These are phyloP conservation scores for Eustalomyia histrio DNA, from an alignment of 2,888 invertebrate species.

Conservation along the genomic window DNA sequence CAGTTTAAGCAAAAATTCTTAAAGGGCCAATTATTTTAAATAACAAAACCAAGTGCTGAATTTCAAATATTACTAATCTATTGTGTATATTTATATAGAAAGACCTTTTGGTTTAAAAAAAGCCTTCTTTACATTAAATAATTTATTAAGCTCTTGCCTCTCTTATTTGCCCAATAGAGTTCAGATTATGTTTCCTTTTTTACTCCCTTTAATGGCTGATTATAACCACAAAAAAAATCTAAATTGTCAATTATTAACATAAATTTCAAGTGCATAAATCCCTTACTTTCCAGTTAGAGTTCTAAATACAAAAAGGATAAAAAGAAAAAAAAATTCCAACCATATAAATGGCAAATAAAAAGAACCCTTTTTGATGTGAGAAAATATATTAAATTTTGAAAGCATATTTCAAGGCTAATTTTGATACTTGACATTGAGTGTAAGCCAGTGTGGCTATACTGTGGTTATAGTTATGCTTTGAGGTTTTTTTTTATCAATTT, in stretches of 20 bases:
- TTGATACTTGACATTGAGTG: slow-evolving; percentile 8
- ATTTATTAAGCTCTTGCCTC: neutral
- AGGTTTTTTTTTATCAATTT: too few relatives aligned
- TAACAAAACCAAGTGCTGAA: neutral
- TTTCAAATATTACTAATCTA: neutral
- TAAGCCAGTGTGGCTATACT: slow-evolving; percentile 11
- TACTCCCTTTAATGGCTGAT: neutral
- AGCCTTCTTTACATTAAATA: slow-evolving; percentile 3
- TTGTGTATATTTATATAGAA: neutral
- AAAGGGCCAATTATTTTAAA: neutral
- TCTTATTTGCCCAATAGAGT: neutral
- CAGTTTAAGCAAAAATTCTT: too few relatives aligned
- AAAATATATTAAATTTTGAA: slow-evolving; percentile 2
- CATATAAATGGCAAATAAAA: neutral
- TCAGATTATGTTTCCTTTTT: neutral
- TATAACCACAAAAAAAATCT: neutral
- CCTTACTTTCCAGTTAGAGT: slow-evolving; percentile 10
- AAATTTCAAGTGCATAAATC: slow-evolving; percentile 37
- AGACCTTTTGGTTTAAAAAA: slow-evolving; percentile 14
- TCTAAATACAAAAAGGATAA: neutral
- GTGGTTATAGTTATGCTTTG: too few relatives aligned
- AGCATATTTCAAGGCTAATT: slow-evolving; percentile 1
- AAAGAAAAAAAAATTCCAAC: neutral
- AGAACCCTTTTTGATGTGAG: neutral
- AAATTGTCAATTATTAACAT: slow-evolving; percentile 46